These are phyloP conservation scores for Amphipyra tragopoginis DNA, from an alignment of 2,888 invertebrate genomes.

Conservation along the genomic window DNA sequence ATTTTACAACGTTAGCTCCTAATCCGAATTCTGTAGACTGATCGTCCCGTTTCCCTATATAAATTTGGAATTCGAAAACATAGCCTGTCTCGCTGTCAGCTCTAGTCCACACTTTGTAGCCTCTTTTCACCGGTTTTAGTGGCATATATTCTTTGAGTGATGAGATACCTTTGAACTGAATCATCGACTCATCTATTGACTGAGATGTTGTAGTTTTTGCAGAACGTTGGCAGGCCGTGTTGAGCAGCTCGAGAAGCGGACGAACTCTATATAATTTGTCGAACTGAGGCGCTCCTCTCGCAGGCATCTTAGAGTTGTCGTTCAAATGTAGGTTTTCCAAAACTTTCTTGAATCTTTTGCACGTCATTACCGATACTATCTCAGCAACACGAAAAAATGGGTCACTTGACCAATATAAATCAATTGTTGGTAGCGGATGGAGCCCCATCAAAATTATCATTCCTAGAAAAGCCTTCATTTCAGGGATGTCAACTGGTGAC, in stretches of 20 bases:
- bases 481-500: constrained; percentile 42
- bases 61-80: constrained; percentile 47
- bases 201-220: constrained; percentile 41
- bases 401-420: constrained; percentile 59
- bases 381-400: constrained; percentile 46
- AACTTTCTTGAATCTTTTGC: constrained; percentile 54
- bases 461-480: constrained; percentile 55
- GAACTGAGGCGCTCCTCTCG: constrained; percentile 38
- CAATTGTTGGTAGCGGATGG: constrained; percentile 48
- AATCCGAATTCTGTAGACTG: constrained; percentile 42
- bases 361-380: constrained; percentile 56
- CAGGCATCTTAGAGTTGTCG: constrained; percentile 51
- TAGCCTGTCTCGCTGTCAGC: constrained; percentile 55
- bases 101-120: constrained; percentile 57
- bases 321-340: constrained; percentile 55
- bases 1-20: constrained; percentile 44
- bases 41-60: constrained; percentile 49
- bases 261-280: constrained; percentile 48
- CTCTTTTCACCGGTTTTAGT: constrained; percentile 58
- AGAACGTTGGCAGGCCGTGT: constrained; percentile 20
- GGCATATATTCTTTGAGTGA: constrained; percentile 58
- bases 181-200: constrained; percentile 56
- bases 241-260: background rate
- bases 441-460: constrained; percentile 54
- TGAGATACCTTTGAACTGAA: constrained; percentile 56